These are phyloP conservation scores for Muscidifurax raptorellus DNA, from an alignment of 1,140 invertebrate genomes.

Conservation along the genomic window DNA sequence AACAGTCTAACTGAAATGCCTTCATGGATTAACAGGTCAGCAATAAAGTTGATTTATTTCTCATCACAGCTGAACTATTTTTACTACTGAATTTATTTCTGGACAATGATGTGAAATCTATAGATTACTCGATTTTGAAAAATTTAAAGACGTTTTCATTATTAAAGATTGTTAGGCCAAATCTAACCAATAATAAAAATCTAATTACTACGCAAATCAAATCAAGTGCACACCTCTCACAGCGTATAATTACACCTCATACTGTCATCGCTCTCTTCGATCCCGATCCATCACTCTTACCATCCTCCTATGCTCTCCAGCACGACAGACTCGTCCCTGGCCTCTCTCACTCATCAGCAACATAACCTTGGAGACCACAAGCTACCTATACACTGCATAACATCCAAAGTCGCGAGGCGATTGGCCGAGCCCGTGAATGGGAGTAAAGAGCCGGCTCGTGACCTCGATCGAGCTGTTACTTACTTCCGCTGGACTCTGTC, in stretches of 20 bases:
- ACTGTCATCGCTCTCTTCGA: neutral
- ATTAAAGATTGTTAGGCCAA: no score
- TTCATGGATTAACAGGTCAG: no score
- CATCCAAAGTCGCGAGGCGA: neutral
- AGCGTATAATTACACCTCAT: neutral
- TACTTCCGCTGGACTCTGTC: neutral
- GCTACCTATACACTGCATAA: neutral
- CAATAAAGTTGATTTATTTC: no score
- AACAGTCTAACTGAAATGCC: no score
- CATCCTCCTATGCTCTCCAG: neutral
- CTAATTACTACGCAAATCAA: no score
- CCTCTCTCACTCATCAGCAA: neutral
- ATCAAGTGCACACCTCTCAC: neutral
- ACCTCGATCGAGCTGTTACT: slow-evolving; percentile 53
- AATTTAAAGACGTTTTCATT: no score
- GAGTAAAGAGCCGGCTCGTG: slow-evolving; percentile 37
- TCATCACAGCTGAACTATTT: no score
- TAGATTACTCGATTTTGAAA: no score
- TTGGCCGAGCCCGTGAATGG: slow-evolving; percentile 20
- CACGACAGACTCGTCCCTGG: neutral
- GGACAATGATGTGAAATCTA: no score
- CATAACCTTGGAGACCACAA: neutral
- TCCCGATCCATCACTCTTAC: neutral
- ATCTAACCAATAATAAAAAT: no score
- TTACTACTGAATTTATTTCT: no score